These are phyloP conservation scores for Pteropus alecto DNA, from an alignment of 2,113 vertebrate genomes.

Conservation along the genomic window DNA sequence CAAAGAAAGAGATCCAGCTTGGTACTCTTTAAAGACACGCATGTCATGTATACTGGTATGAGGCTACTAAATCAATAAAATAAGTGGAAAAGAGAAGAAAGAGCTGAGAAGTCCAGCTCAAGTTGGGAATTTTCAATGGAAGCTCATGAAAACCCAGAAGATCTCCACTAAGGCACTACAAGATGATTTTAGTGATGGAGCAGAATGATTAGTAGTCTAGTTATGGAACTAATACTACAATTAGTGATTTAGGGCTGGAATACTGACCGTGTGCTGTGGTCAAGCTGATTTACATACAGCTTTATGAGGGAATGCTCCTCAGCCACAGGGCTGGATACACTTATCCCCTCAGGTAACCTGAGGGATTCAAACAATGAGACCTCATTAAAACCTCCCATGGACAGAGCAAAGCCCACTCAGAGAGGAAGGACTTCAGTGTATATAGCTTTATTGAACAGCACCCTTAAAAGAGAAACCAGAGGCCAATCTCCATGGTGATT, in stretches of 20 bases:
- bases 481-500: not conserved
- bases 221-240: slow-evolving; percentile 67
- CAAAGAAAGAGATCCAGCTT: not conserved
- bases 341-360: slow-evolving; percentile 84
- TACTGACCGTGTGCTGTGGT: slow-evolving; percentile 84
- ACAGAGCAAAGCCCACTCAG: slow-evolving; percentile 72
- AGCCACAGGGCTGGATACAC: slow-evolving; percentile 81
- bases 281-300: slow-evolving; percentile 86
- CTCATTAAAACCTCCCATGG: slow-evolving; percentile 74
- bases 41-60: accelerated
- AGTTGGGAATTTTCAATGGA: slow-evolving; percentile 66
- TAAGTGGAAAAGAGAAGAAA: slow-evolving; percentile 54
- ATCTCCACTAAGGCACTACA: slow-evolving; percentile 33
- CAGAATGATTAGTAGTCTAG: slow-evolving; percentile 61
- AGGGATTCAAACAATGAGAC: slow-evolving; percentile 83
- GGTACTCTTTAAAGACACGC: not conserved
- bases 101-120: slow-evolving; percentile 57
- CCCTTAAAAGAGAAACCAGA: slow-evolving; percentile 52
- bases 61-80: slow-evolving; percentile 44
- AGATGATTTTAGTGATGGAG: slow-evolving; percentile 66
- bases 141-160: slow-evolving; percentile 65
- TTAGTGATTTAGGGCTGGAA: slow-evolving; percentile 80
- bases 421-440: slow-evolving; percentile 38
- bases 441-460: slow-evolving; percentile 68
- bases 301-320: slow-evolving; percentile 86